A percentile compares a stretch with the other conserved stretches of the same genome.
These are phyloP conservation scores for Enteromius unitaeniatus DNA, from an alignment of 2,797 vertebrate genomes.

Conservation along the genomic window DNA sequence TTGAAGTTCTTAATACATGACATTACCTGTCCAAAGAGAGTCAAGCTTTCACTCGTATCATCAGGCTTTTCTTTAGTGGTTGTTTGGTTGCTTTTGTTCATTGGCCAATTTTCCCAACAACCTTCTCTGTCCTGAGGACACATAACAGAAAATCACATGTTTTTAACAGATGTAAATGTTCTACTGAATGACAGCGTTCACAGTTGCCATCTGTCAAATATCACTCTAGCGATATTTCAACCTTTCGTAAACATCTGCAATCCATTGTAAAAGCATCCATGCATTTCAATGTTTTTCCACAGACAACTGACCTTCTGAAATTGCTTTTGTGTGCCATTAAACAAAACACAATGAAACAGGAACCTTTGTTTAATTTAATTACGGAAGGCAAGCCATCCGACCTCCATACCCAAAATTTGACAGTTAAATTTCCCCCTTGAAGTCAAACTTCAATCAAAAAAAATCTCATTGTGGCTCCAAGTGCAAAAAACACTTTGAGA, in stretches of 20 bases:
- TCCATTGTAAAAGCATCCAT: conserved; percentile 53
- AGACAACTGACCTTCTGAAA: conserved; percentile 66
- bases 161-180: background rate
- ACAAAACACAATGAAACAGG: conserved; percentile 62
- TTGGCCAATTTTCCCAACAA: conserved; percentile 60
- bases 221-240: conserved; percentile 28
- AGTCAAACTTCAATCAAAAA: conserved; percentile 69
- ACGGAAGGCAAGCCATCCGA: conserved; percentile 65
- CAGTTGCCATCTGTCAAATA: conserved; percentile 5
- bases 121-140: conserved; percentile 57
- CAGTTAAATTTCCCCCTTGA: conserved; percentile 75
- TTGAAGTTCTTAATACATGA: background rate
- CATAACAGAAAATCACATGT: background rate
- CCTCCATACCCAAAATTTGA: conserved; percentile 62
- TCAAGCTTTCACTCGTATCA: conserved; percentile 48
- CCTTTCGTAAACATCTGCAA: conserved; percentile 46
- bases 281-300: conserved; percentile 47
- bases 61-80: conserved; percentile 66
- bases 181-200: conserved; percentile 7
- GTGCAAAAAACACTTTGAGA: conserved; percentile 67
- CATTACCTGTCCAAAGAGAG: conserved; percentile 51
- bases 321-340: conserved; percentile 49
- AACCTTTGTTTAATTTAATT: conserved; percentile 68
- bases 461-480: conserved; percentile 55
- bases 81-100: conserved; percentile 65